phyloP scores from a whole-genome alignment of 2,797 vertebrate species.

The Oreortyx pictus region DNA sequence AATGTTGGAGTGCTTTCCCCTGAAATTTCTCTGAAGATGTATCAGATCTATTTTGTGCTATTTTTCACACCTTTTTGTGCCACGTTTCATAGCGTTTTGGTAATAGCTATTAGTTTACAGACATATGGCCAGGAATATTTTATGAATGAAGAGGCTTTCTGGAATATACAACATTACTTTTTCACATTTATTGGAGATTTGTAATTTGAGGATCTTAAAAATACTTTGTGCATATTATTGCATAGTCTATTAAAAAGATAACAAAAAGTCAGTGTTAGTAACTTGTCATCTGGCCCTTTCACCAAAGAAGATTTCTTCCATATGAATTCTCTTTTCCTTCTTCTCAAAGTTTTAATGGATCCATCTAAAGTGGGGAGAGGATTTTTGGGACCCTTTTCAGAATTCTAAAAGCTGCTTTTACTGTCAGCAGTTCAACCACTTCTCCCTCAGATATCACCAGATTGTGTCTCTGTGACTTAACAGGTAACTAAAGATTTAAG shows the following conservation, averaged over 20 bases:
- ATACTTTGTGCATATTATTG: neutral
- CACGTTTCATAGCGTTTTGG: conserved; percentile 37
- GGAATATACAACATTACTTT: conserved; percentile 7
- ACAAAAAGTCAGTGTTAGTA: neutral
- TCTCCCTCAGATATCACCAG: neutral
- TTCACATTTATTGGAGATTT: neutral
- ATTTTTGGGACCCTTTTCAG: neutral
- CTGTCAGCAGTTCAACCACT: neutral
- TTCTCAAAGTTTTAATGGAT: neutral
- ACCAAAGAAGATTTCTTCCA: neutral
- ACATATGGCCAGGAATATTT: conserved; percentile 64
- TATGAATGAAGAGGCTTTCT: conserved; percentile 64
- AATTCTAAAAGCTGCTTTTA: neutral
- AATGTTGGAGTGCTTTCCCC: neutral
- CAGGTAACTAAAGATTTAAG: neutral
- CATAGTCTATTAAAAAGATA: neutral
- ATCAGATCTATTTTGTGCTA: conserved; percentile 55
- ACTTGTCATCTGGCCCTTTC: neutral
- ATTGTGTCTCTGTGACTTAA: neutral
- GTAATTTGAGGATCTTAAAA: conserved; percentile 47
- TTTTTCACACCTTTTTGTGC: conserved; percentile 58
- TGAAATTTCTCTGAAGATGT: conserved; percentile 32
- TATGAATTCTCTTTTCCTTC: neutral
- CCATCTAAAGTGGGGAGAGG: neutral
- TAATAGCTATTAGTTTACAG: conserved; percentile 47